A percentile compares a stretch with the other conserved stretches of the same genome.
phyloP scores from a whole-genome alignment of 2,888 invertebrate genomes.

The Cephus sareptanus region DNA sequence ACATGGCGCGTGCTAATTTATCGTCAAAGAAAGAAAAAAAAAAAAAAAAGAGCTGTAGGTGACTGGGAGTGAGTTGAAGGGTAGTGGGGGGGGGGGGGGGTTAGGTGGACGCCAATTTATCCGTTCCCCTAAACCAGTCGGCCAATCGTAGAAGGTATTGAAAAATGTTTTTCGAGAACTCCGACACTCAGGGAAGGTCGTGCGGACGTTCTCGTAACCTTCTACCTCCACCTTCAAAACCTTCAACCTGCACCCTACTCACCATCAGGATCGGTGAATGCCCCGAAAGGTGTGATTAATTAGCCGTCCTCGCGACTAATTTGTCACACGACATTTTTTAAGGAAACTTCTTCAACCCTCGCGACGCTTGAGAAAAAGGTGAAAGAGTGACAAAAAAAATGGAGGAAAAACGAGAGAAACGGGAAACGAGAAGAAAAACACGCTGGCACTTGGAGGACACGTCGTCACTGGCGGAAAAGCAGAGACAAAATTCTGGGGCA shows the following conservation, averaged over 20 bases:
- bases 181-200: neutral
- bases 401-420: neutral
- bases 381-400: neutral
- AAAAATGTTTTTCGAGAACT: neutral
- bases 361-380: neutral
- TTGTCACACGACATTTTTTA: constrained; percentile 1
- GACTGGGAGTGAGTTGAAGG: neutral
- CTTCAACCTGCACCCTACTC: neutral
- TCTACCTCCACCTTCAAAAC: neutral
- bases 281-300: neutral
- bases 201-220: neutral
- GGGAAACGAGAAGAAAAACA: neutral
- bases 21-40: neutral
- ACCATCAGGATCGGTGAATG: neutral
- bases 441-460: neutral
- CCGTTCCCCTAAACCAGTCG: neutral
- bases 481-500: neutral
- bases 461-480: neutral
- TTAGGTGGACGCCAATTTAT: neutral
- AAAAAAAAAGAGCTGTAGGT: neutral
- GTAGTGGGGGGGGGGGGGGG: neutral
- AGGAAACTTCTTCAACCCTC: neutral
- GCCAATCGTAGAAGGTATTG: neutral
- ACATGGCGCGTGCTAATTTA: neutral
- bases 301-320: neutral